Conservation (phyloP, 2,113 vertebrate species). For the Grammomys dolichurus region DNA sequence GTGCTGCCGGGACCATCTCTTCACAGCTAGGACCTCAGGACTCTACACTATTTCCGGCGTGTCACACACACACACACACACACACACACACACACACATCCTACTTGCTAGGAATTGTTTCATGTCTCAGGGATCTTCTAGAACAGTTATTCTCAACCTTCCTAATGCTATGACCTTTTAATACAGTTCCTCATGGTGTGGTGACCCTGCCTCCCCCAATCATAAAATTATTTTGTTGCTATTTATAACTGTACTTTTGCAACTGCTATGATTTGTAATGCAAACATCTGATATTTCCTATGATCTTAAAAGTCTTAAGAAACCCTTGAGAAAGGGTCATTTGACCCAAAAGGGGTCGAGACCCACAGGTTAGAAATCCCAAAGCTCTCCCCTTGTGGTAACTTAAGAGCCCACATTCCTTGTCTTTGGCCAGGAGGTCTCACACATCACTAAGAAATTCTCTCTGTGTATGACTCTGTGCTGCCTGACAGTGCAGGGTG, state of each 20-base stretch:
- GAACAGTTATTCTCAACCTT: neutral
- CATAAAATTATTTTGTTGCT: neutral
- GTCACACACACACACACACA: neutral
- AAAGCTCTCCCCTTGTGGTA: neutral
- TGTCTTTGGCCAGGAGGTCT: neutral
- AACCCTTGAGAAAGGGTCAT: neutral
- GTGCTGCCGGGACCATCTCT: rapidly evolving
- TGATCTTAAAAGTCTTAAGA: neutral
- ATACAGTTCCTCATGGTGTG: neutral
- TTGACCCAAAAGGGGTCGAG: neutral
- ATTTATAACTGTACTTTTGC: neutral
- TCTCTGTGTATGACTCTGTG: neutral
- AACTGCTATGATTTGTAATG: neutral
- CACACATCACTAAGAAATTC: neutral
- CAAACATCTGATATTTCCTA: neutral
- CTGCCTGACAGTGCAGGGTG: neutral
- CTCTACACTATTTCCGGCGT: neutral
- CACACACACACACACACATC: neutral
- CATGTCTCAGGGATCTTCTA: neutral
- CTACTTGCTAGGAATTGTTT: neutral
- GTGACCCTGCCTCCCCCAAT: neutral
- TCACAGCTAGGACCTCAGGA: neutral
- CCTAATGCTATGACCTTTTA: neutral
- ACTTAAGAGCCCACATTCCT: no score
- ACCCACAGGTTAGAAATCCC: neutral